Evolutionary conservation across 30 jellyfish, hydroid and myxozoan genomes (phyloP), one percentile per base, ranked within the genome.

Genomic region (Sanderia malayensis): DNA sequence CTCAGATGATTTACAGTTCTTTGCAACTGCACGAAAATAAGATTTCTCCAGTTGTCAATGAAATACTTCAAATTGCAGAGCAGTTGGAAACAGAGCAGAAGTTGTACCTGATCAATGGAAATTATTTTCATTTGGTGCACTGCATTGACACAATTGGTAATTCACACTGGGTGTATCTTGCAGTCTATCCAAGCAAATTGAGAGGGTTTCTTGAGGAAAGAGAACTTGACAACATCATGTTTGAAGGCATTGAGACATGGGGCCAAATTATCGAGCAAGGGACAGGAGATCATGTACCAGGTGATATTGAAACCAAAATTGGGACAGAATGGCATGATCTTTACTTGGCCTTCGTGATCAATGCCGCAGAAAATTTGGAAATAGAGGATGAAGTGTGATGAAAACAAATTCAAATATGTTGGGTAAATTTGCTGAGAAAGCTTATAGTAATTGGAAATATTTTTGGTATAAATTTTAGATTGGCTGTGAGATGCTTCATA

Each of bases 251-350:
- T n/a, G n/a, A n/a, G n/a, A n/a, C n/a, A n/a, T 65, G 26, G 1
- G 87, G 87, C 31, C 61, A 41, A 0, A 22, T 76, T 6, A 31
- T 76, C n/a, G 73, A 63, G 24, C 22, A 19, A 24, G 87, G 87
- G 46, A 37, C 15, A 19, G 80, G 65, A 9, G 63, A 29, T n/a
- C 61, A 57, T 26, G 73, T 76, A 23, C 87, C 87, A 26, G 44
- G 31, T 28, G 29, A 31, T 2, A 30, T 31, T 23, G 9, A 6
- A 4, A 28, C 46, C 45, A 76, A 44, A 31, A 76, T 76, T 15
- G 73, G 62, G 32, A 67, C 64, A 8, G 87, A 76, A 27, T 76
- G 87, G 87, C 62, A 61, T 61, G 52, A 37, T n/a, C n/a, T n/a
- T n/a, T n/a, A n/a, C n/a, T n/a, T n/a, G n/a, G n/a, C n/a, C n/a